Percentiles rank a stretch among this genome's conserved stretches.
Conservation (phyloP, 2,113 vertebrate genomes). For the Mobula hypostoma region DNA sequence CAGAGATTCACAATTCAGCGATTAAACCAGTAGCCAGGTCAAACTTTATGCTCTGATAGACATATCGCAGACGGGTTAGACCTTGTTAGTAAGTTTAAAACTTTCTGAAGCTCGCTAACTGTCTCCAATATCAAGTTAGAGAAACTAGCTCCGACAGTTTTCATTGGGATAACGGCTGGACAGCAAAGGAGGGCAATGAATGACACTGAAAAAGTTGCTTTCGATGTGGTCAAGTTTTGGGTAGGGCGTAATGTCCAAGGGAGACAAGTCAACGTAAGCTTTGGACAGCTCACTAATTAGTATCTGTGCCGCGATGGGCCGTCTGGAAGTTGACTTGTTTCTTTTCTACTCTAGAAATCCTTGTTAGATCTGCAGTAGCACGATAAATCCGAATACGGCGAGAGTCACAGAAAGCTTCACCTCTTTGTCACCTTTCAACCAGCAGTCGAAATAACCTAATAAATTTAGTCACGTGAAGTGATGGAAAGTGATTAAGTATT, state of each 20-base stretch:
- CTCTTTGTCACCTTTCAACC: background rate
- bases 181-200: background rate
- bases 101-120: background rate
- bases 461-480: background rate
- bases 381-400: background rate
- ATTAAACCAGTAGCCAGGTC: background rate
- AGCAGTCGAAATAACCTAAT: background rate
- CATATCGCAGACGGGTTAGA: background rate
- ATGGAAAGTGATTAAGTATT: background rate
- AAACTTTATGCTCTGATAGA: background rate
- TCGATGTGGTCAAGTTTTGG: background rate
- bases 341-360: background rate
- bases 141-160: background rate
- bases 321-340: background rate
- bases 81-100: background rate
- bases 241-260: too few species aligned
- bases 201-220: background rate
- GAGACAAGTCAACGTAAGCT: background rate
- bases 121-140: too few species aligned
- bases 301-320: background rate
- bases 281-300: background rate
- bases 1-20: background rate
- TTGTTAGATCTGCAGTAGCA: background rate
- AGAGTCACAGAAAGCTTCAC: background rate
- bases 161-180: background rate